Base-by-base conservation (phyloP, 2,888 invertebrate genomes). In the Eutolmus rufibarbis region DNA sequence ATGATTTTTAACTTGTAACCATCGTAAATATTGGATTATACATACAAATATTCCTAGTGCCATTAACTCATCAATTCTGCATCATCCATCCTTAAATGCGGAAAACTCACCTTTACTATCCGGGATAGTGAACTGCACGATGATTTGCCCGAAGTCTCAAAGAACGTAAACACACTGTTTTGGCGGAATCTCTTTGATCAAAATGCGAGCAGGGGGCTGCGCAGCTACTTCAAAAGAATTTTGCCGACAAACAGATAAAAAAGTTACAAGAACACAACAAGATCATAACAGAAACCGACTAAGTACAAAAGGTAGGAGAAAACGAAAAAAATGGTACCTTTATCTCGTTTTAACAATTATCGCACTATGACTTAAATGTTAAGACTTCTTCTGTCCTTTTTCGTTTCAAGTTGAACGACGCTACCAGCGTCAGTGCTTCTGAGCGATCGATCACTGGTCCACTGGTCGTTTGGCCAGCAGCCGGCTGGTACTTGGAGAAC, bases 111-210 rank as follows among this genome's bases (percentile, higher is more conserved):
- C 81, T 81, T 81, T 81, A 51, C 51, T 81, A 81, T 51, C 51
- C 56, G 81, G 81, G 31, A 56, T 81, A 40, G 81, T 74, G 82
- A 77, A 82, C 79, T 78, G 84, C 81, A 85, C 88, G 89, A 89
- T 87, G 89, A 90, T 89, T 89, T 89, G 89, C 89, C 89, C 89
- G 88, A 87, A 89, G 89, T 88, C 88, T 89, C 87, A 89, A 89
- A 89, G 89, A 89, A 90, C 90, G 89, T 90, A 90, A 90, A 90
- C 90, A 90, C 89, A 88, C 89, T 89, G 90, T 91, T 91, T 91
- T 92, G 92, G 92, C 93, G 93, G 92, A 92, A 92, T 89, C 92
- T 92, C 93, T 93, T 93, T 93, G 92, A 93, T 93, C 92, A 92
- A 92, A 92, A 93, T 91, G 92, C 92, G 92, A 92, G 92, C 92